Evolutionary conservation across 2,888 invertebrate genomes (phyloP), one percentile per base, ranked within the genome.

Genomic region (Habroteleia sp.): DNA sequence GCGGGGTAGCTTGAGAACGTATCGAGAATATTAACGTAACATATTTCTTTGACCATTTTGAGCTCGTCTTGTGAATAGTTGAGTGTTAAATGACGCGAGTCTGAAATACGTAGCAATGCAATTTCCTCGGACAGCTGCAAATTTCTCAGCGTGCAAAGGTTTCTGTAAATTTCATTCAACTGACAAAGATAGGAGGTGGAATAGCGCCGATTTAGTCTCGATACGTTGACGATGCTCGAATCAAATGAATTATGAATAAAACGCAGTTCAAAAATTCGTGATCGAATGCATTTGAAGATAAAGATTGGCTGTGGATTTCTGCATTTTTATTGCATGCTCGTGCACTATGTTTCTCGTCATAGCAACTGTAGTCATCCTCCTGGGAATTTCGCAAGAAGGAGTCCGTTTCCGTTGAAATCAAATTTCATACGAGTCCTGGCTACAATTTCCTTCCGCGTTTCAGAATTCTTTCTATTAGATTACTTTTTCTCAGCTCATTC

Each of bases 221-320:
- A 74, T 65, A 68, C 72, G 42, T 65, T 68, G 66, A 13, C 35
- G 62, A 8, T 37, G 37, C 56, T 56, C 46, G 46, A 66, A 52
- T 60, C 56, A 41, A 41, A 73, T 75, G 77, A 77, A 77, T 77
- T 73, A 77, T 77, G 74, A 77, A 77, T 77, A 68, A 75, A 69
- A 56, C 56, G 58, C 50, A 63, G 63, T 58, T 44, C 54, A 62
- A 60, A 71, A 60, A 65, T 73, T 77, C 68, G 68, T 69, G 60
- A 72, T 74, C 46, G 58, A 62, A 56, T 63, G 60, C 68, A 68
- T 72, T 66, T 48, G 44, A 27, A 13, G 54, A 56, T 52, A 63
- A 71, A 71, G 63, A 65, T 65, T 65, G 54, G 54, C 56, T 52
- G 44, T 54, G 41, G 42, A 29, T 33, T 23, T 56, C 10, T 35